Evolutionary conservation across 2,888 invertebrate species (phyloP).

Genomic region (Anagyrus pseudococci): DNA sequence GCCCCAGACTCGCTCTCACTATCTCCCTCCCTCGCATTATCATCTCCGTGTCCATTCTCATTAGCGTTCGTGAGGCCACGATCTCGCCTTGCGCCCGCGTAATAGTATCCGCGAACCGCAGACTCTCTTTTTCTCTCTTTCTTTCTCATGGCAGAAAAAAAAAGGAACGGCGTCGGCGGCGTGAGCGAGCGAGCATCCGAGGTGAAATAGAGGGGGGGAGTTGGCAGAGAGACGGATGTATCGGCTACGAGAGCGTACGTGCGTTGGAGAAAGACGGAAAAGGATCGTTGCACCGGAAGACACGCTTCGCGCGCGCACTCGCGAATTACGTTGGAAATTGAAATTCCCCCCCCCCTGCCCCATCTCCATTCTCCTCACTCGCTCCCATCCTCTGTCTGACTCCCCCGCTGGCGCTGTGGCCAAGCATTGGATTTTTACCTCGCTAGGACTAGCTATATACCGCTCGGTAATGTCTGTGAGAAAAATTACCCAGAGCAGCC

Average conservation of each 20-base stretch:
- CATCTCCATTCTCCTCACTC: no score
- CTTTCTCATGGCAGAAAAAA: conserved; percentile 1
- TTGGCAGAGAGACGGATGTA: conserved; percentile 4
- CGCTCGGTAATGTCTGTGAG: no score
- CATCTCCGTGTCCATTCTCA: conserved; percentile 24
- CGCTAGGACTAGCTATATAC: no score
- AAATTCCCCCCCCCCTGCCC: conserved; percentile 44
- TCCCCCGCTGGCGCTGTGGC: no score
- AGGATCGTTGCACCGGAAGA: conserved; percentile 57
- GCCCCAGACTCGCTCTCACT: background rate
- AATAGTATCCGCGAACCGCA: conserved; percentile 19
- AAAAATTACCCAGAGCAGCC: no score
- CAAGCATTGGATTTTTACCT: no score
- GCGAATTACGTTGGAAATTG: conserved; percentile 53
- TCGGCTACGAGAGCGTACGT: no score
- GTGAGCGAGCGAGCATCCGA: no score
- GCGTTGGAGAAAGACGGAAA: conserved; percentile 5
- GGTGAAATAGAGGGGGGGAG: no score
- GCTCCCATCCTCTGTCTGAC: no score
- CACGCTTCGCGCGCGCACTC: conserved; percentile 45
- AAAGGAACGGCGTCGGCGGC: background rate
- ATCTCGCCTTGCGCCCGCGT: background rate
- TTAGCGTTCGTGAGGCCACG: conserved; percentile 10
- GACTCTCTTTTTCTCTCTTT: no score
- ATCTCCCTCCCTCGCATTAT: background rate